Base-by-base conservation (phyloP, 2,888 invertebrate species). In the Volucella inflata region DNA sequence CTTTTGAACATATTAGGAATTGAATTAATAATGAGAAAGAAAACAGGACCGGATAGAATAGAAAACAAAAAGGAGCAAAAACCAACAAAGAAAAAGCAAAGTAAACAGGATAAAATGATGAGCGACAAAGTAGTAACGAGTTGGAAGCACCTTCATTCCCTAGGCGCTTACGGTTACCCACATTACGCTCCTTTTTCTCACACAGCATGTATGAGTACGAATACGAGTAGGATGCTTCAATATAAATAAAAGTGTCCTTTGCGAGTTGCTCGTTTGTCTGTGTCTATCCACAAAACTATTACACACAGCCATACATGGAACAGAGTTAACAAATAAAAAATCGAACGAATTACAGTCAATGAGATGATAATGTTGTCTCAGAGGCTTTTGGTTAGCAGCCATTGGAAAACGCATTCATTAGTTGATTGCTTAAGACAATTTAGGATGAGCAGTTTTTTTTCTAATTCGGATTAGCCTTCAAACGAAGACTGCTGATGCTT, bases 21-120 rank as follows among this genome's bases (percentile, higher is more conserved):
- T 77, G 60, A 77, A 77, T 77, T 77, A 77, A 68, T 77, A 77
- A 68, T 77, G 76, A 77, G 68, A 60, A 60, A 53, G 36, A 51
- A 60, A 74, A 51, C 21, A 59, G 57, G 48, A 51, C 21, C 50
- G 57, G 48, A 55, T 68, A 48, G 70, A 70, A n/a, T n/a, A 50
- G 14, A 59, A 71, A 71, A 51, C n/a, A 53, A 42, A 72, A n/a
- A 62, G 11, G 44, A 53, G 30, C 40, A 64, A 62, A 62, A 53
- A 44, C 1, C 11, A 72, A 46, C n/a, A n/a, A n/a, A n/a, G 30
- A 30, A 30, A 30, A 30, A 30, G 30, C 30, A 30, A 0, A 30
- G 6, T 30, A 12, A n/a, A 44, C 12, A 30, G n/a, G 42, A 17
- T 11, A 12, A 60, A 67, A 76, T 51, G 60, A 68, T 68, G 51